Evolutionary conservation across 2,113 vertebrate genomes (phyloP).

Genomic region (Anoura caudifer): DNA sequence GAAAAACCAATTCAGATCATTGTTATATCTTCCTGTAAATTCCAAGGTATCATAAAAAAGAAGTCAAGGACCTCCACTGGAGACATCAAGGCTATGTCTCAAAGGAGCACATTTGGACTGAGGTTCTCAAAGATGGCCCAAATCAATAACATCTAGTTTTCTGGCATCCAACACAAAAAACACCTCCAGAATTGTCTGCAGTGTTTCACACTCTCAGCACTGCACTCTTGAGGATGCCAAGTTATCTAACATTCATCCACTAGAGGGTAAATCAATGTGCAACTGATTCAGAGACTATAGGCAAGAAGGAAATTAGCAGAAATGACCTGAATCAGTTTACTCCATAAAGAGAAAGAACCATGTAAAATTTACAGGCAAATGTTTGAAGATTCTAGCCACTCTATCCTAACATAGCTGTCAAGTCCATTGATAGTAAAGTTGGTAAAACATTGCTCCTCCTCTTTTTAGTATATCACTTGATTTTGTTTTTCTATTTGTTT

Average conservation of each 20-base stretch:
- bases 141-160: background rate
- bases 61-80: background rate
- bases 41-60: background rate
- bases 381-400: background rate
- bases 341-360: background rate
- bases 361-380: fast-evolving
- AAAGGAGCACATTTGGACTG: background rate
- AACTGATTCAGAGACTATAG: background rate
- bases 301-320: background rate
- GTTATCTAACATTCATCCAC: background rate
- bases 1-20: background rate
- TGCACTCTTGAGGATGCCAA: background rate
- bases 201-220: background rate
- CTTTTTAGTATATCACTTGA: too few relatives aligned
- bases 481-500: background rate
- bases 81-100: background rate
- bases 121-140: background rate
- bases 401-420: too few relatives aligned
- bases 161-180: background rate
- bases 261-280: background rate
- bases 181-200: background rate
- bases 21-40: background rate
- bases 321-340: background rate
- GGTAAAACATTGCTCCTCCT: background rate
- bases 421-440: background rate